Evolutionary conservation across 2,113 vertebrate genomes (phyloP).

Genomic region (Ranitomeya imitator): DNA sequence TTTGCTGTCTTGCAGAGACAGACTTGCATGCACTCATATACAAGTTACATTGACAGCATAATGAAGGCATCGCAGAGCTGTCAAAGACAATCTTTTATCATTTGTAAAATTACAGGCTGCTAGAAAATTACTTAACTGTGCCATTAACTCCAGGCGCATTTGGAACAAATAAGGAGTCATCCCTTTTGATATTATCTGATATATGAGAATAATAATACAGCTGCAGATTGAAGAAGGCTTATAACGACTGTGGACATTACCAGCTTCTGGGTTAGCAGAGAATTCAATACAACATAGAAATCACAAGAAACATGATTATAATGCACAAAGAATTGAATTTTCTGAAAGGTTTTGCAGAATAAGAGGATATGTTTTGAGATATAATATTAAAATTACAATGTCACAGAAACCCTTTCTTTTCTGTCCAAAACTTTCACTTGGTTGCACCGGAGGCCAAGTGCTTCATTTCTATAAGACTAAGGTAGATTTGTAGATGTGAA

Average conservation of each 20-base stretch:
- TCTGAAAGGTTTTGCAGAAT: conserved; percentile 47
- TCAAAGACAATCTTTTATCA: conserved; percentile 63
- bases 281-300: conserved; percentile 53
- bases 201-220: conserved; percentile 61
- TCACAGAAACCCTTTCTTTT: conserved; percentile 25
- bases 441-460: neutral
- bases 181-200: conserved; percentile 65
- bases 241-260: conserved; percentile 57
- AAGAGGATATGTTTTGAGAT: conserved; percentile 47
- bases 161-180: conserved; percentile 67
- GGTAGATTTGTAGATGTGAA: neutral
- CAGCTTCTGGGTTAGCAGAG: conserved; percentile 47
- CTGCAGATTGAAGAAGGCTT: conserved; percentile 52
- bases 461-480: neutral
- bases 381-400: conserved; percentile 49
- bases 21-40: conserved; percentile 58
- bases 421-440: neutral
- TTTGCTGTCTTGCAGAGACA: conserved; percentile 57
- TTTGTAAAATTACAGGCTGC: conserved; percentile 66
- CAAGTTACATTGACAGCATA: conserved; percentile 62
- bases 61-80: conserved; percentile 64
- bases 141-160: conserved; percentile 67
- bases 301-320: conserved; percentile 56
- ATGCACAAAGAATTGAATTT: conserved; percentile 47
- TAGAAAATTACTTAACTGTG: conserved; percentile 65